A percentile compares a stretch with the other conserved stretches of the same genome.
Evolutionary conservation across 1,140 invertebrate species (phyloP).

Genomic region (Bombus pyrosoma): DNA sequence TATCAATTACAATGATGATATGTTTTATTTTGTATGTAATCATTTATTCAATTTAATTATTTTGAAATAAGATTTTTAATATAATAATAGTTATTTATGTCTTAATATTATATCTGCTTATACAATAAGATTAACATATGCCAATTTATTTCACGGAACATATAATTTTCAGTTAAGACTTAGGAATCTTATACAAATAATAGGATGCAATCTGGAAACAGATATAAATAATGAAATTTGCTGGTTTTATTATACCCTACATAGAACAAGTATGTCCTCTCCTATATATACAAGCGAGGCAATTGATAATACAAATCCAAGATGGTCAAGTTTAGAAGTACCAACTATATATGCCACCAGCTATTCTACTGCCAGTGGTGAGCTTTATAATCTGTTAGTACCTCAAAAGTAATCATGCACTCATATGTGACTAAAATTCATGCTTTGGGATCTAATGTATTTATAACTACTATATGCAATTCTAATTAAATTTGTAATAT

Average conservation of each 20-base stretch:
- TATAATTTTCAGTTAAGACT: conserved; percentile 84
- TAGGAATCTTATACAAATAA: conserved; percentile 88
- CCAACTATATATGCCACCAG: conserved; percentile 79
- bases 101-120: neutral
- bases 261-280: conserved; percentile 90
- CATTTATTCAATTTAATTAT: neutral
- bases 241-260: conserved; percentile 90
- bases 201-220: conserved; percentile 84
- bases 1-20: neutral
- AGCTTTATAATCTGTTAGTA: conserved; percentile 62
- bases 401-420: conserved; percentile 19
- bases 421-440: neutral
- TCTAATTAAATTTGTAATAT: conserved; percentile 12
- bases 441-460: too few species aligned
- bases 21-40: neutral
- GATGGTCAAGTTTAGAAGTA: conserved; percentile 86
- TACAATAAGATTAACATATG: neutral
- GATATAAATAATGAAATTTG: conserved; percentile 76
- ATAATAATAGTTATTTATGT: neutral
- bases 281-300: conserved; percentile 94
- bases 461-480: neutral
- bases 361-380: conserved; percentile 79
- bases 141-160: neutral
- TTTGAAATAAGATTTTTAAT: neutral
- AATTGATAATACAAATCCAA: conserved; percentile 87